phyloP scores from a whole-genome alignment of 2,113 vertebrate species.

The Semicossyphus pulcher region DNA sequence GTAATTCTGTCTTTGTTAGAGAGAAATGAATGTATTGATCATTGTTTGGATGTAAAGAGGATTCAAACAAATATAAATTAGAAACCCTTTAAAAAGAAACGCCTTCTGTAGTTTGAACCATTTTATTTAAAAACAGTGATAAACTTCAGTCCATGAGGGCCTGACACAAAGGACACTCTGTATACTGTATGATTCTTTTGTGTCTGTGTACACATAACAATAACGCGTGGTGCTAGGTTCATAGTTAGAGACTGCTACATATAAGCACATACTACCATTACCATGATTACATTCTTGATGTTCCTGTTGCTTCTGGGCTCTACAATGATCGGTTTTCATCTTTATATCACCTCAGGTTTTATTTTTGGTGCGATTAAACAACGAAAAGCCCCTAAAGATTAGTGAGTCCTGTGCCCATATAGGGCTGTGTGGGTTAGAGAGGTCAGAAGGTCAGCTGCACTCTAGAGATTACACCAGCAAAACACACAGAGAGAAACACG shows the following conservation, averaged over 20 bases:
- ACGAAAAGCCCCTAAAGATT: slow-evolving; percentile 55
- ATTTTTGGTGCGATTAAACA: slow-evolving; percentile 47
- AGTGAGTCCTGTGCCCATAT: slow-evolving; percentile 19
- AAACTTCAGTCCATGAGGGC: no score
- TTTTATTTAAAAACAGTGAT: no score
- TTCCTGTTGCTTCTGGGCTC: neutral
- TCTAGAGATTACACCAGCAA: slow-evolving; percentile 50
- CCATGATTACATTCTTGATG: neutral
- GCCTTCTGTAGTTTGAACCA: no score
- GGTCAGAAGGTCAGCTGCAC: slow-evolving; percentile 56
- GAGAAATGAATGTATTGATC: no score
- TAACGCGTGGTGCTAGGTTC: no score
- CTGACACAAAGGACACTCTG: no score
- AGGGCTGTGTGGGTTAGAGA: slow-evolving; percentile 15
- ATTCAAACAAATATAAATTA: no score
- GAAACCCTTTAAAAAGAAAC: no score
- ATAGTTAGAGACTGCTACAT: neutral
- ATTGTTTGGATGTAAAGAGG: no score
- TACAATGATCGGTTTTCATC: slow-evolving; percentile 16
- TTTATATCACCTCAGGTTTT: slow-evolving; percentile 38
- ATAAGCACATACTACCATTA: neutral
- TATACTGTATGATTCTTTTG: no score
- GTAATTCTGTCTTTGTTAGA: no score
- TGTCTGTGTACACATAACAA: no score
- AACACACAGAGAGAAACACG: slow-evolving; percentile 9